Evolutionary conservation across 1,140 invertebrate genomes (phyloP).

Genomic region (Drosophila ogumai): DNA sequence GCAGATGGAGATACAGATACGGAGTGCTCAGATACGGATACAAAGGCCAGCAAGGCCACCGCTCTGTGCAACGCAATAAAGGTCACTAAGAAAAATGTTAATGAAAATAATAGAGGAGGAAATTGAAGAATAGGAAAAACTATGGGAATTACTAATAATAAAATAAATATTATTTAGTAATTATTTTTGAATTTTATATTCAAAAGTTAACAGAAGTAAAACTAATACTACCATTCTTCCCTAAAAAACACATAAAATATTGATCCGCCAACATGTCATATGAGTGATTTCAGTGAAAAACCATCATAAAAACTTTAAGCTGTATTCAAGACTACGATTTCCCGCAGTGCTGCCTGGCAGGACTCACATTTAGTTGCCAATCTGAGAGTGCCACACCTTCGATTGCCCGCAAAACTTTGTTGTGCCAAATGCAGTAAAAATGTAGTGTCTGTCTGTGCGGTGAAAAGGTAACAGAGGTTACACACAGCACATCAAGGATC

Average conservation of each 20-base stretch:
- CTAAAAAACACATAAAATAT: background rate
- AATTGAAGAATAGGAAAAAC: background rate
- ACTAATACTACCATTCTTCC: fast-evolving
- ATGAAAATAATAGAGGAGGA: too few species aligned
- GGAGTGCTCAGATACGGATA: constrained; percentile 3
- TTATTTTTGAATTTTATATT: background rate
- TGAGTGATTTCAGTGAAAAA: too few species aligned
- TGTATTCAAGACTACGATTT: background rate
- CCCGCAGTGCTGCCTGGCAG: constrained; percentile 4
- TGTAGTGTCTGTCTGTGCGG: constrained; percentile 14
- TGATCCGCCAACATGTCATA: background rate
- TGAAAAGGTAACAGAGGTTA: constrained; percentile 27
- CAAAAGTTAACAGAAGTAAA: background rate
- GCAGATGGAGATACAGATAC: constrained; percentile 34
- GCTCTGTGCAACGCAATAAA: constrained; percentile 1
- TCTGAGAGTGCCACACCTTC: constrained; percentile 45
- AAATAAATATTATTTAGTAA: background rate
- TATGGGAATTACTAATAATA: background rate
- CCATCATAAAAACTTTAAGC: background rate
- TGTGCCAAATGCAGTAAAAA: constrained; percentile 25
- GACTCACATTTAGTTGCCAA: constrained; percentile 28
- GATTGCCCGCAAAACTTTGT: constrained; percentile 39
- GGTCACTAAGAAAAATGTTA: constrained; percentile 8
- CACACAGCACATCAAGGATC: constrained; percentile 32
- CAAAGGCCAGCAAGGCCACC: background rate